A percentile compares a stretch with the other conserved stretches of the same genome.
Evolutionary conservation across 2,113 vertebrate genomes (phyloP).

Genomic region (Scatophagus argus): DNA sequence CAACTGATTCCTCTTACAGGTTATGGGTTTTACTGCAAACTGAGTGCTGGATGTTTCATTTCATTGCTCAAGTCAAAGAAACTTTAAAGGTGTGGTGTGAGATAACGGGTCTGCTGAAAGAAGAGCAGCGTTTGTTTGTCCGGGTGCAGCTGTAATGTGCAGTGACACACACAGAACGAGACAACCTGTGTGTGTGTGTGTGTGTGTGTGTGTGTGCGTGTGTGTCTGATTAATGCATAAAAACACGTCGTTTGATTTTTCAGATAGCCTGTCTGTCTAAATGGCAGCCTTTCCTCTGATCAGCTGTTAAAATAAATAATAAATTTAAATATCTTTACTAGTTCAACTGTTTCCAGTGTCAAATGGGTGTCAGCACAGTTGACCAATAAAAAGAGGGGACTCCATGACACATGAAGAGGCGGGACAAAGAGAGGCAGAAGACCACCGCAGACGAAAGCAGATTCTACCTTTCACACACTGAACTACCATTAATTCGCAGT

Average conservation of each 20-base stretch:
- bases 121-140: background rate
- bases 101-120: slow-evolving; percentile 24
- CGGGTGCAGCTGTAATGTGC: background rate
- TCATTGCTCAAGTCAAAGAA: slow-evolving; percentile 7
- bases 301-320: background rate
- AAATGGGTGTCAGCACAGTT: slow-evolving; percentile 3
- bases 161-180: background rate
- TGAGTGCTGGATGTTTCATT: background rate
- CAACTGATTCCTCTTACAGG: slow-evolving; percentile 27
- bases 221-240: background rate
- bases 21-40: slow-evolving; percentile 8
- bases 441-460: background rate
- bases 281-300: background rate
- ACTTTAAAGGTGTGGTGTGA: slow-evolving; percentile 25
- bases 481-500: background rate
- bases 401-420: slow-evolving; percentile 52
- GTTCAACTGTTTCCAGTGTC: background rate
- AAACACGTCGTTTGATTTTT: background rate
- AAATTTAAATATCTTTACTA: background rate
- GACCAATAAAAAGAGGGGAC: slow-evolving; percentile 51
- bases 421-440: slow-evolving; percentile 45
- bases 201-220: rapidly evolving
- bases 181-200: no score
- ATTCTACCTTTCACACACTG: background rate
- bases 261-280: background rate